phyloP scores from a whole-genome alignment of 2,113 vertebrate species.

The Chaetorhynchus papuensis region DNA sequence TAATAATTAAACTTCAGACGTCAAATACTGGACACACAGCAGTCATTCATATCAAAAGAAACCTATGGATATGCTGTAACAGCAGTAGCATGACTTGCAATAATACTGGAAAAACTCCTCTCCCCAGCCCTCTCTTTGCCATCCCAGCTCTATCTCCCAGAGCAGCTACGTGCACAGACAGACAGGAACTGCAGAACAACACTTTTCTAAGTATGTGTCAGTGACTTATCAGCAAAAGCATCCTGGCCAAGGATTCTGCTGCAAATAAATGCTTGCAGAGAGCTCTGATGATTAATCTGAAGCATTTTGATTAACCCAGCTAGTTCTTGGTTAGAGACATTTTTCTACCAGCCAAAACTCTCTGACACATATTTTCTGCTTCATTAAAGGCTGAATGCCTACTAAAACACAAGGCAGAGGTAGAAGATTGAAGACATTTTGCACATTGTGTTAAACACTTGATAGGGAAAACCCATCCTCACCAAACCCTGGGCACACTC shows the following conservation, averaged over 20 bases:
- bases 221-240: not conserved
- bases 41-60: not conserved
- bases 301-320: not conserved
- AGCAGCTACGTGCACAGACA: not conserved
- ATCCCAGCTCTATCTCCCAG: not conserved
- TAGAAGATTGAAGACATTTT: not conserved
- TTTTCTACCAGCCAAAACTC: not conserved
- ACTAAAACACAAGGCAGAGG: not conserved
- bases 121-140: not conserved
- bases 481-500: not conserved
- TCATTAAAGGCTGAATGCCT: not conserved
- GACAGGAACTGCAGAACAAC: not conserved
- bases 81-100: not conserved
- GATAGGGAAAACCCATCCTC: not conserved
- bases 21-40: not conserved
- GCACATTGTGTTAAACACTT: not conserved
- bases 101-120: not conserved
- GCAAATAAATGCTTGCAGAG: not conserved
- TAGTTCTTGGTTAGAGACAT: not conserved
- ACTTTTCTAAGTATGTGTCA: not conserved
- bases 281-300: not conserved
- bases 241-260: not conserved
- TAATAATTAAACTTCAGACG: not conserved
- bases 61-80: not conserved
- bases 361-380: not conserved